Evolutionary conservation across 2,888 invertebrate genomes (phyloP), one percentile per base, ranked within the genome.

Genomic region (Sarcophaga variegata): DNA sequence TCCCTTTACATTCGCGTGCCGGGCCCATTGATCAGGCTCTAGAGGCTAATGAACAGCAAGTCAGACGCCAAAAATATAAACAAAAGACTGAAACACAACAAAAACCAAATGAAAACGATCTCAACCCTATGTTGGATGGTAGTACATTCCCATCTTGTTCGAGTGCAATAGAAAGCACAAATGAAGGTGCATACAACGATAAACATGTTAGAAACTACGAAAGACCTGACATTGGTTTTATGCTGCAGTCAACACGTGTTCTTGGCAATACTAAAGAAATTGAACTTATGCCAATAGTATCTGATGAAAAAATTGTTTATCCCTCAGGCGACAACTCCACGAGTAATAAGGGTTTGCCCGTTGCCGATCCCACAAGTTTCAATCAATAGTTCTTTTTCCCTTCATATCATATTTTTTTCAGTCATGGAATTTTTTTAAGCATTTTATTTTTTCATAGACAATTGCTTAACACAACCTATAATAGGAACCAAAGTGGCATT

Each of bases 1-100:
- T 92, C 72, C 92, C 93, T 0, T 79, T 90, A 62, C 91, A 91
- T 81, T 80, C 90, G 0, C 86, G 88, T 8, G 76, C 82, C 3
- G 89, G 90, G 3, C 93, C 92, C 17, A 91, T 94, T 45, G 94
- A 94, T 79, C 90, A 92, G 85, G 94, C 94, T 2, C 88, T 92
- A 17, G 94, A 94, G 88, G 94, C 93, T 37, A 92, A 93, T 86
- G 94, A 94, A 85, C 90, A 89, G 27, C 91, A 90, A 59, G 89
- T 90, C 64, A 85, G 88, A 71, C 85, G 85, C 1, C 91, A 85
- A 67, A 77, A 25, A 10, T 14, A n/a, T 63, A 37, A 74, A 49
- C 60, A 76, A 54, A 82, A 86, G 76, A 72, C 79, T 78, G 85
- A 88, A 87, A n/a, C 66, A 69, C 6, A 54, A 62, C 70, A 67